Conservation (phyloP, 2,797 vertebrate genomes). For the Hybognathus amarus region DNA sequence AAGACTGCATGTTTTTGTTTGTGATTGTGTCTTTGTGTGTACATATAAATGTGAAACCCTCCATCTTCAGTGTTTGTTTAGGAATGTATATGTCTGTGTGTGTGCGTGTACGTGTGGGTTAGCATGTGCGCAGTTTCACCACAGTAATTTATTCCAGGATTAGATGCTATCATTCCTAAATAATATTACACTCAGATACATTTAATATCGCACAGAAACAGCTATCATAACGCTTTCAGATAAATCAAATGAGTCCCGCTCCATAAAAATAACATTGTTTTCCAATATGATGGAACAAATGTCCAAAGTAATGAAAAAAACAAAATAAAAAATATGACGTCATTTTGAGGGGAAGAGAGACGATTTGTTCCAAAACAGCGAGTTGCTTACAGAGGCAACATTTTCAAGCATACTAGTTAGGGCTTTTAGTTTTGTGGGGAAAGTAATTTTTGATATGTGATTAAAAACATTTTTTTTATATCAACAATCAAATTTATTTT, state of each 20-base stretch:
- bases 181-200: constrained; percentile 48
- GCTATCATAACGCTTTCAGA: constrained; percentile 27
- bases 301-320: constrained; percentile 34
- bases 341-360: background rate
- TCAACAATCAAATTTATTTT: too few relatives aligned
- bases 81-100: constrained; percentile 18
- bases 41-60: constrained; percentile 6
- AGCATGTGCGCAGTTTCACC: too few relatives aligned
- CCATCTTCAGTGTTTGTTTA: constrained; percentile 5
- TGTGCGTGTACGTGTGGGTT: too few relatives aligned
- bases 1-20: constrained; percentile 49
- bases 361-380: background rate
- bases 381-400: background rate
- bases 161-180: constrained; percentile 47
- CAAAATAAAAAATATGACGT: too few relatives aligned
- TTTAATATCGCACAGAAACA: constrained; percentile 42
- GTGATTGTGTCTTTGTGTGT: constrained; percentile 29
- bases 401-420: background rate
- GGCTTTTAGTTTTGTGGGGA: background rate
- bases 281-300: constrained; percentile 38
- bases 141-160: constrained; percentile 61
- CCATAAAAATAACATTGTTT: constrained; percentile 33
- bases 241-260: constrained; percentile 32
- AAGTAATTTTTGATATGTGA: too few relatives aligned
- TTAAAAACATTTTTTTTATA: too few relatives aligned